Evolutionary conservation across 2,113 vertebrate species (phyloP).

Genomic region (Coryphaenoides rupestris): DNA sequence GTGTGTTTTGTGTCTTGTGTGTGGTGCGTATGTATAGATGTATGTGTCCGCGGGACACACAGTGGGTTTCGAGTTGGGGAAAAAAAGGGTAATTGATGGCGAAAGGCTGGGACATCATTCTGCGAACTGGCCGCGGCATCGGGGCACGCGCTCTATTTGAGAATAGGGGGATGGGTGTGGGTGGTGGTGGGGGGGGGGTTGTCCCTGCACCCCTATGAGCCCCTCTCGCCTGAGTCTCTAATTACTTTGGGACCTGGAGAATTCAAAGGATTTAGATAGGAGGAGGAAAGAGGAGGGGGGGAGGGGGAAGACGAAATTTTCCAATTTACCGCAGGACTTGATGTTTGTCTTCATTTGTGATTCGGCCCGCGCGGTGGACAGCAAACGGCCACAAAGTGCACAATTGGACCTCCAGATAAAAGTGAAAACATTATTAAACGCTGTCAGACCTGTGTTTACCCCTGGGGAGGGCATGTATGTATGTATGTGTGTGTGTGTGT

Average conservation of each 20-base stretch:
- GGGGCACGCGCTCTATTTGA: slow-evolving; percentile 67
- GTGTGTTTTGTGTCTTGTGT: slow-evolving; percentile 16
- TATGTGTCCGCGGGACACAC: too few relatives aligned
- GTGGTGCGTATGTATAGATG: not conserved
- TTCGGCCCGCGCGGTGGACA: slow-evolving; percentile 55
- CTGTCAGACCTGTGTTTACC: slow-evolving; percentile 63
- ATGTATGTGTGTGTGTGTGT: slow-evolving; percentile 16
- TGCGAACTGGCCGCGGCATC: slow-evolving; percentile 44
- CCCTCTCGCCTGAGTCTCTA: slow-evolving; percentile 72
- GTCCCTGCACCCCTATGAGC: slow-evolving; percentile 56
- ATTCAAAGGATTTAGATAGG: slow-evolving; percentile 75
- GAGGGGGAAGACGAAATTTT: slow-evolving; percentile 56
- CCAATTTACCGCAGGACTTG: slow-evolving; percentile 75
- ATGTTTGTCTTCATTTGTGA: slow-evolving; percentile 73
- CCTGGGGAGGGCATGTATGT: slow-evolving; percentile 49
- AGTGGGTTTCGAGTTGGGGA: slow-evolving; percentile 52
- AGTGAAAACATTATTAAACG: slow-evolving; percentile 71
- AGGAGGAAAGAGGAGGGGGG: slow-evolving; percentile 18
- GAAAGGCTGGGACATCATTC: slow-evolving; percentile 58
- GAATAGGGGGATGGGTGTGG: slow-evolving; percentile 30
- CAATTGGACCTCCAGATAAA: slow-evolving; percentile 74
- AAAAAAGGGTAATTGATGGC: slow-evolving; percentile 60
- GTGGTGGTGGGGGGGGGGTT: slow-evolving; percentile 16
- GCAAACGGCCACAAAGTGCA: slow-evolving; percentile 63
- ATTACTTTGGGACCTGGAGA: slow-evolving; percentile 82